Base-by-base conservation (phyloP, 2,888 invertebrate genomes). In the Arctia plantaginis region DNA sequence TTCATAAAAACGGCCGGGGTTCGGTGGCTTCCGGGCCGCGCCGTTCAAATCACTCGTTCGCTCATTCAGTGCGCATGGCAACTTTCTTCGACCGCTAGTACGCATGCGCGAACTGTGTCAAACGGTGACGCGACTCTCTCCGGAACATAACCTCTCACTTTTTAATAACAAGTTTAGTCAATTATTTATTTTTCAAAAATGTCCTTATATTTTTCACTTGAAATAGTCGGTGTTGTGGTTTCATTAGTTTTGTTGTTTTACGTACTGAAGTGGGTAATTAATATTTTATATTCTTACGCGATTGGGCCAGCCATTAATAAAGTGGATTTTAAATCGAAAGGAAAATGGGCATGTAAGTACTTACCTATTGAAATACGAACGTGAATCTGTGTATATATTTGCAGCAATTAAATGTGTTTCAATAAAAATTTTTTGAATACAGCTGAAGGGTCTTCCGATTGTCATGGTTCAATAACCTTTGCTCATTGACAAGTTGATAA, bases 321-420 rank as follows among this genome's bases (percentile, higher is more conserved):
- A 85, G 95, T 97, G 75, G 96, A 98, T 92, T 96, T 97, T 79
- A 96, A 96, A 87, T 96, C 97, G 67, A 96, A 97, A 89, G 98
- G 98, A 86, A 96, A 97, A 93, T 98, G 98, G 98, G 98, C 98
- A 92, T 96, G 98, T 98, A 93, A 97, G 97, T 96, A 74, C 51
- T 78, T 71, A 33, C 18, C 6, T 62, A 62, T 18, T 62, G 2
- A 15, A 62, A 30, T 62, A 62, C 18, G 4, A 59, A 59, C 18
- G 7, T 59, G n/a, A 59, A 27, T 59, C 12, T n/a, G 7, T 7
- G 8, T n/a, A 59, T 59, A 27, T 27, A 62, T 62, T 62, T 62
- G 30, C 15, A 15, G 15, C 59, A 13, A 13, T 30, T 41, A 12
- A 41, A n/a, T 41, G n/a, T 51, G 4, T 13, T n/a, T 0, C 8